A percentile compares a stretch with the other conserved stretches of the same genome.
These are phyloP conservation scores for Bombyx huttoni DNA, from an alignment of 2,888 invertebrate genomes.

Conservation along the genomic window DNA sequence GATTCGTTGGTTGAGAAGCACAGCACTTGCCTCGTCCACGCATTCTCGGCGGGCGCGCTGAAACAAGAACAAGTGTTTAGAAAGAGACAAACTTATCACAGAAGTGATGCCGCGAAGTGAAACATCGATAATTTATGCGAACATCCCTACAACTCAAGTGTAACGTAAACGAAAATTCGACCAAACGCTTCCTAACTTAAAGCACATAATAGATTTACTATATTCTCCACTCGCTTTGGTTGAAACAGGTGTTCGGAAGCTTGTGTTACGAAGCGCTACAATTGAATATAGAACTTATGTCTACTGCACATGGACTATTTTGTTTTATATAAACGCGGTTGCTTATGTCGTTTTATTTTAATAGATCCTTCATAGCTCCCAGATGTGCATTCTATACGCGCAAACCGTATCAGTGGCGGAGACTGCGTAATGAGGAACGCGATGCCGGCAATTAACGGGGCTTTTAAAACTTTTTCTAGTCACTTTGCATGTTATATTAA, in stretches of 20 bases:
- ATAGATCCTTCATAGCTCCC: conserved; percentile 50
- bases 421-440: conserved; percentile 48
- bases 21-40: conserved; percentile 43
- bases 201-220: conserved; percentile 8
- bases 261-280: conserved; percentile 21
- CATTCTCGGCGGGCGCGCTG: conserved; percentile 36
- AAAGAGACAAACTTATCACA: conserved; percentile 48
- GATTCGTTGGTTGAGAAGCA: conserved; percentile 34
- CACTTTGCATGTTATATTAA: conserved; percentile 7
- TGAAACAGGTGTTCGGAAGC: conserved; percentile 66
- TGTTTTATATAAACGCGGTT: conserved; percentile 4
- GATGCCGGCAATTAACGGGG: conserved; percentile 53
- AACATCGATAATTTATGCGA: conserved; percentile 71
- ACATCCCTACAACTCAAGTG: conserved; percentile 66
- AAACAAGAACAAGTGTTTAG: conserved; percentile 64
- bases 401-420: conserved; percentile 53
- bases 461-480: conserved; percentile 25
- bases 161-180: conserved; percentile 22
- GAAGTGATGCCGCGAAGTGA: conserved; percentile 42
- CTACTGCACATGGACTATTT: conserved; percentile 5
- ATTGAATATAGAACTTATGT: conserved; percentile 11
- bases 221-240: conserved; percentile 32
- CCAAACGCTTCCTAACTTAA: conserved; percentile 9
- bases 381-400: conserved; percentile 63
- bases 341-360: conserved; percentile 21